Percentiles rank a stretch among this genome's conserved stretches.
Conservation (phyloP, 92 coral and sea anemone genomes). For the Scolanthus callimorphus region DNA sequence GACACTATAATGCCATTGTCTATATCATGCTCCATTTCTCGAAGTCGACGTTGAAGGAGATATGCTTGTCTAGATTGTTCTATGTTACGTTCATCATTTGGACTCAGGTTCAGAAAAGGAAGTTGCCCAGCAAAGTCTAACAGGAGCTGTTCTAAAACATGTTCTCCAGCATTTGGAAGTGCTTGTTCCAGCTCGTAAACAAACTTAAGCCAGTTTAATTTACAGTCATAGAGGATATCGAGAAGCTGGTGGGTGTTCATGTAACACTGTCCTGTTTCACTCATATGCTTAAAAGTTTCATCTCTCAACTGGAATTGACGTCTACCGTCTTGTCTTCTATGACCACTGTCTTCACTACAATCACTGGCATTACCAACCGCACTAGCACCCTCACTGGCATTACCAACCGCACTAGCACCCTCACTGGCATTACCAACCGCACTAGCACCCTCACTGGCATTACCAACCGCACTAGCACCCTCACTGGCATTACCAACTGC, state of each 20-base stretch:
- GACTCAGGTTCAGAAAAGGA: neutral
- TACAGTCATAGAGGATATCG: too few species aligned
- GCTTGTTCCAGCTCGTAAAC: neutral
- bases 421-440: too few species aligned
- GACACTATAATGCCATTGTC: constrained; percentile 19
- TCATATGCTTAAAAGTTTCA: too few species aligned
- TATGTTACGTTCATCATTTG: constrained; percentile 3
- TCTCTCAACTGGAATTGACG: constrained; percentile 6
- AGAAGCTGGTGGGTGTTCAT: too few species aligned
- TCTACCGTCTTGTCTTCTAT: too few species aligned
- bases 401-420: too few species aligned
- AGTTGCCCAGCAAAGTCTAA: constrained; percentile 14
- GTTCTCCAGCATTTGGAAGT: constrained; percentile 16
- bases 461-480: too few species aligned
- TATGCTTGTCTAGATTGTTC: constrained; percentile 47
- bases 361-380: constrained; percentile 1
- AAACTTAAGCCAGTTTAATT: too few species aligned
- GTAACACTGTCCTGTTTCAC: too few species aligned
- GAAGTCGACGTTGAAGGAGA: constrained; percentile 14
- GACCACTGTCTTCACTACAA: constrained; percentile 3
- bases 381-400: too few species aligned
- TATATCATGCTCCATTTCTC: constrained; percentile 13
- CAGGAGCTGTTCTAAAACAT: constrained; percentile 18
- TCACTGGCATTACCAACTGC: too few species aligned
- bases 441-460: too few species aligned